Evolutionary conservation across 2,888 invertebrate species (phyloP), one percentile per base, ranked within the genome.

Genomic region (Trypoxylon attenuatum): DNA sequence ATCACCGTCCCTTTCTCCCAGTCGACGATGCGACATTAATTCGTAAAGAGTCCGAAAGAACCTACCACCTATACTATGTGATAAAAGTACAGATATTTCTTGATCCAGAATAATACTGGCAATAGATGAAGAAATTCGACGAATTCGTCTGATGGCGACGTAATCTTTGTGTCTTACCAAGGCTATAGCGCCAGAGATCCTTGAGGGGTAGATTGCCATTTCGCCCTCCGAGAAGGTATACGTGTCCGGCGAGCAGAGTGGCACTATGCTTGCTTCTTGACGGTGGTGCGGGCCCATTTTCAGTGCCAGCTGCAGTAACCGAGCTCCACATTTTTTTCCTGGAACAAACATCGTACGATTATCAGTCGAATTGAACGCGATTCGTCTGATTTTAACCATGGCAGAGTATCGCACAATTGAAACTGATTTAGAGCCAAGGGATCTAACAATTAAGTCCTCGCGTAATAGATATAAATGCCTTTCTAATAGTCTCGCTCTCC

Each of bases 261-360:
- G 94, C 93, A 50, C 94, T 94, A 88, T 95, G 95, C 88, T 96
- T 95, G 82, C 92, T 92, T 69, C 96, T 90, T n/a, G 92, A 90
- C 43, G 91, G 90, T 50, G 93, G 94, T 76, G 89, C 89, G 42
- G 88, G 87, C 70, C 85, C 87, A 73, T 88, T 88, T 77, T 87
- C 87, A 42, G 80, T 82, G 47, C 87, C 87, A 57, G 88, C 88
- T 51, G 90, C 89, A 70, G 89, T 89, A 76, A 91, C 90, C 71
- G 90, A 88, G 84, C 89, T 90, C 91, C 91, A 91, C 91, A 91
- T 91, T 79, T 79, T 83, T 70, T 67, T 45, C 70, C 76, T 81
- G 61, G 19, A 72, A 71, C 62, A 55, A 15, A 46, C 51, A 21
- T n/a, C n/a, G n/a, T n/a, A 25, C 5, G 21, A 16, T 23, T 13